A percentile compares a stretch with the other conserved stretches of the same genome.
Conservation (phyloP, 2,113 vertebrate species). For the Anas platyrhynchos region DNA sequence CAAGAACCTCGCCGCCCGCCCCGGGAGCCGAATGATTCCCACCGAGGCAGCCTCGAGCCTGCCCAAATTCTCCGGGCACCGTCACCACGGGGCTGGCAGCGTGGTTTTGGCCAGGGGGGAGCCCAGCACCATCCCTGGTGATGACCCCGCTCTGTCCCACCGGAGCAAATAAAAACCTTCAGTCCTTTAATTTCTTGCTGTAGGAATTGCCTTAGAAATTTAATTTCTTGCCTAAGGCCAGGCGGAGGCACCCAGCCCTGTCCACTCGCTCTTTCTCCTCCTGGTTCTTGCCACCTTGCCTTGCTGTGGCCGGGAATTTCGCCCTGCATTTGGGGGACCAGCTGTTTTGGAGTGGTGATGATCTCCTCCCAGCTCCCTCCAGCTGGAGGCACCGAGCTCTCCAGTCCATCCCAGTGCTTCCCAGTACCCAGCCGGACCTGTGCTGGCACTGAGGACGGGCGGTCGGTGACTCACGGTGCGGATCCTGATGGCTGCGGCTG, state of each 20-base stretch:
- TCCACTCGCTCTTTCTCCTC: too few species aligned
- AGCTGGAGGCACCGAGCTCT: neutral
- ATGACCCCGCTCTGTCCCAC: neutral
- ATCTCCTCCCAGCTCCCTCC: neutral
- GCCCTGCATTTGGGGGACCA: neutral
- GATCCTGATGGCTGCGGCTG: neutral
- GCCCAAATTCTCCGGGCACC: neutral
- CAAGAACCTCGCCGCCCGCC: neutral
- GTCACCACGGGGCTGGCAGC: fast-evolving
- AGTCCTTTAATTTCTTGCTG: neutral
- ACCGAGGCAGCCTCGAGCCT: neutral
- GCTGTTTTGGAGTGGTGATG: too few species aligned
- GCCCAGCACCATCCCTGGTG: too few species aligned
- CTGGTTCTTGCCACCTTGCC: neutral
- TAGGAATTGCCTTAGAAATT: too few species aligned
- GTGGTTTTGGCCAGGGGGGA: neutral
- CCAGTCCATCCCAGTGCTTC: neutral
- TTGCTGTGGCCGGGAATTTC: neutral
- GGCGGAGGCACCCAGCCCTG: neutral
- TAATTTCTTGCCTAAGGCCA: neutral
- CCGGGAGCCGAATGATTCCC: neutral
- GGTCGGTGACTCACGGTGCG: neutral
- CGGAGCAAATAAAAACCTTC: neutral
- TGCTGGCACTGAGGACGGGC: neutral
- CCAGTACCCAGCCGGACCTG: neutral